phyloP scores from a whole-genome alignment of 2,888 invertebrate genomes.

The Catocala sponsa region DNA sequence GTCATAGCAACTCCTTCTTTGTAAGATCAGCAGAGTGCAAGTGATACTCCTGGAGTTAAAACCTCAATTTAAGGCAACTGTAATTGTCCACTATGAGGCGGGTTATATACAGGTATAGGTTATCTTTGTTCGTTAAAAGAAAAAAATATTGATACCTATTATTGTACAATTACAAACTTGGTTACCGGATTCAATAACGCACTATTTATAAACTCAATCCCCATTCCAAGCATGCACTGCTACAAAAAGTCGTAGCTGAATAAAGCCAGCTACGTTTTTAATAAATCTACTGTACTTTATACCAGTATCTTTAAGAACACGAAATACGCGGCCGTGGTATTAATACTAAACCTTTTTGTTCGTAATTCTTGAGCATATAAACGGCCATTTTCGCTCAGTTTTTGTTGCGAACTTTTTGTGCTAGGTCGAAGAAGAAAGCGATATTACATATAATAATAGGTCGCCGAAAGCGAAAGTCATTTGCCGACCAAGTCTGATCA shows the following conservation, averaged over 20 bases:
- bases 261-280: background rate
- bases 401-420: slow-evolving; percentile 48
- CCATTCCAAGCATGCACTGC: no score
- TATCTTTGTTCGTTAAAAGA: no score
- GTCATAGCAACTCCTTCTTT: no score
- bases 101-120: no score
- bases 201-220: no score
- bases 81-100: no score
- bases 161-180: no score
- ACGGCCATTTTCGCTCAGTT: slow-evolving; percentile 42
- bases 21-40: no score
- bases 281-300: slow-evolving; percentile 6
- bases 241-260: background rate
- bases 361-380: slow-evolving; percentile 39
- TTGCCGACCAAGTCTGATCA: slow-evolving; percentile 51
- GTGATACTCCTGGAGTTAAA: no score
- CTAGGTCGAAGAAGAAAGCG: slow-evolving; percentile 43
- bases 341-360: slow-evolving; percentile 34
- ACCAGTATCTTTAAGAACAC: slow-evolving; percentile 21
- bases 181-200: no score
- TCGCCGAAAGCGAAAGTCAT: slow-evolving; percentile 65
- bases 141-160: no score
- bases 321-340: slow-evolving; percentile 25
- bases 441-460: slow-evolving; percentile 55
- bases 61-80: no score